Evolutionary conservation across 2,113 vertebrate species (phyloP), one percentile per base, ranked within the genome.

Genomic region (Orcinus orca): DNA sequence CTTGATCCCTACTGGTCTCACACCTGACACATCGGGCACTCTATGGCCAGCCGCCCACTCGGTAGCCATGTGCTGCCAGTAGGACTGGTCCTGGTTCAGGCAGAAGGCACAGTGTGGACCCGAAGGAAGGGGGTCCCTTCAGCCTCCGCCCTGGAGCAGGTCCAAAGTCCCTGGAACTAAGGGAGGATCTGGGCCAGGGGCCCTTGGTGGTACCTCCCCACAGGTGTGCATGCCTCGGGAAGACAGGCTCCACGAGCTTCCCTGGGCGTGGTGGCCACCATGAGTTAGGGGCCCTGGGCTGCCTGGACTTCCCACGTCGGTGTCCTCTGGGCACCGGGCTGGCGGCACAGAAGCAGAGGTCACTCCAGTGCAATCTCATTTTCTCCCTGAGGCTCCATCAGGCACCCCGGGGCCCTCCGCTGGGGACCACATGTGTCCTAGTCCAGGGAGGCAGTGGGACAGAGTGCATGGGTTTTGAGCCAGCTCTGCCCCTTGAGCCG

Each of bases 241-340:
- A 88, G 41, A 18, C 26, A 17, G 20, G 8, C 44, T 62, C 68
- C 38, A 38, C 0, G 7, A 0, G 4, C 2, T 25, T 33, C 47
- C 38, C 36, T 21, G 21, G 1, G 11, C 4, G 17, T 5, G n/a
- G 36, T 8, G 23, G 62, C 50, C 11, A 11, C 47, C 5, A 1
- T 5, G 60, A 73, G 38, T 29, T 2, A n/a, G 86, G 74, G 63
- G 29, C 23, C 10, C 55, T 11, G 33, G 70, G 6, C 62, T 1
- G 0, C 82, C 26, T 10, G 18, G n/a, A 8, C 8, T 5, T 23
- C 71, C 65, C 6, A 18, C 0, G 21, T n/a, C 5, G 0, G 44
- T 4, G 41, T n/a, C 6, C 0, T 2, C 0, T 2, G 0, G 76
- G 29, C 55, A 15, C 2, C 1, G 3, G 6, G 23, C 8, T 5